Percentiles rank a stretch among this genome's conserved stretches.
Conservation (phyloP, 1,140 invertebrate species). For the Drosophila nikananu region DNA sequence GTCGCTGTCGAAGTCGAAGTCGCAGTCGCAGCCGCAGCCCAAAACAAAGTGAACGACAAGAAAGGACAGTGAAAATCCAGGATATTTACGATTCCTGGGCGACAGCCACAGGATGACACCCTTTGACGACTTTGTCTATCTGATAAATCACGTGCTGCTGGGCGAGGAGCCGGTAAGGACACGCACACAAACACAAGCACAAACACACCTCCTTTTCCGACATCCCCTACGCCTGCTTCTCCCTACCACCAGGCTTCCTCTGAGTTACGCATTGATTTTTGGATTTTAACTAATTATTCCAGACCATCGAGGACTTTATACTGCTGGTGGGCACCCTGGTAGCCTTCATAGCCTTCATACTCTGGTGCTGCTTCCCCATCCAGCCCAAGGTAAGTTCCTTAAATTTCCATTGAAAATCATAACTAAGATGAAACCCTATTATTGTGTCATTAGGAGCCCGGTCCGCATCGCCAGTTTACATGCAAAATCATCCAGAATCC, state of each 20-base stretch:
- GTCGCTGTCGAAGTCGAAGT: background rate
- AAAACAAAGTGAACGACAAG: slow-evolving; percentile 12
- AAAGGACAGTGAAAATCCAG: slow-evolving; percentile 28
- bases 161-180: slow-evolving; percentile 88
- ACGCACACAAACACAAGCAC: background rate
- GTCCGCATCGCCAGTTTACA: slow-evolving; percentile 73
- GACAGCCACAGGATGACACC: slow-evolving; percentile 86
- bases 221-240: background rate
- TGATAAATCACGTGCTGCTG: slow-evolving; percentile 87
- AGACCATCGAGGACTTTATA: slow-evolving; percentile 89
- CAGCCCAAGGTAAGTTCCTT: slow-evolving; percentile 86
- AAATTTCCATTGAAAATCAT: background rate
- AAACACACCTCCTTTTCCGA: background rate
- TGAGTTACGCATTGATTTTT: background rate
- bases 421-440: background rate
- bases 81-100: slow-evolving; percentile 9
- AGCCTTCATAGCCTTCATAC: slow-evolving; percentile 88
- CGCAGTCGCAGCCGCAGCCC: slow-evolving; percentile 13
- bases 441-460: slow-evolving; percentile 51
- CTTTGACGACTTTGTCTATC: slow-evolving; percentile 88
- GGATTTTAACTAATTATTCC: slow-evolving; percentile 18
- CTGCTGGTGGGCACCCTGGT: slow-evolving; percentile 88
- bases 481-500: slow-evolving; percentile 73
- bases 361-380: slow-evolving; percentile 89
- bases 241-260: background rate